Conservation (phyloP, 2,113 vertebrate genomes). For the Diadophis punctatus region DNA sequence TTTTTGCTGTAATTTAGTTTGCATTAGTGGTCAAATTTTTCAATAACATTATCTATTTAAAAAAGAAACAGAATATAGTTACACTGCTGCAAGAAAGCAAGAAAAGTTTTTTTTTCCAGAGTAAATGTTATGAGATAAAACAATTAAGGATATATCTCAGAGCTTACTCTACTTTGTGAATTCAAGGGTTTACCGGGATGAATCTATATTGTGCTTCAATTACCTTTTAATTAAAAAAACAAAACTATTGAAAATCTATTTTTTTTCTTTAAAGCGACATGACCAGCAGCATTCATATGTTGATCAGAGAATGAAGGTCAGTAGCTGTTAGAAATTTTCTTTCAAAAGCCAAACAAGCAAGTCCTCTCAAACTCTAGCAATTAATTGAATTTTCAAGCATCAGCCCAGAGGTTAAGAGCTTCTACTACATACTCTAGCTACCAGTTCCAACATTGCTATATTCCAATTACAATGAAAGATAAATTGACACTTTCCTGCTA, state of each 20-base stretch:
- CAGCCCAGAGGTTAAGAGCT: conserved; percentile 1
- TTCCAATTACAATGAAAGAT: conserved; percentile 25
- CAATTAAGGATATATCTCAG: neutral
- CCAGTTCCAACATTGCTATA: conserved; percentile 15
- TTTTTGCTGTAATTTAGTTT: neutral
- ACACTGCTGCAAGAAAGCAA: no score
- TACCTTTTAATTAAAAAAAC: conserved; percentile 23
- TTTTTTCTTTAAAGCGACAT: conserved; percentile 14
- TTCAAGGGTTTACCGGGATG: neutral
- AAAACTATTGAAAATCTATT: conserved; percentile 34
- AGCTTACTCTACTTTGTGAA: neutral
- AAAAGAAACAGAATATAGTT: neutral
- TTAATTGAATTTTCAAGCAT: conserved; percentile 4
- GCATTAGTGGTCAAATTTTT: neutral
- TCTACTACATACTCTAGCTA: neutral
- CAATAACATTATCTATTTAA: neutral
- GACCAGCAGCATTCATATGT: conserved; percentile 21
- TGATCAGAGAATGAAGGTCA: neutral
- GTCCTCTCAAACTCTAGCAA: neutral
- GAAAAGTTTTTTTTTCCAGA: no score
- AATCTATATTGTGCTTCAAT: conserved; percentile 45
- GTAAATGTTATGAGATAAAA: neutral
- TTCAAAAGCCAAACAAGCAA: neutral
- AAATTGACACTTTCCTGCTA: neutral
- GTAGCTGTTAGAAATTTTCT: neutral